Evolutionary conservation across 2,113 vertebrate genomes (phyloP).

Genomic region (Actenoides lindsayi): DNA sequence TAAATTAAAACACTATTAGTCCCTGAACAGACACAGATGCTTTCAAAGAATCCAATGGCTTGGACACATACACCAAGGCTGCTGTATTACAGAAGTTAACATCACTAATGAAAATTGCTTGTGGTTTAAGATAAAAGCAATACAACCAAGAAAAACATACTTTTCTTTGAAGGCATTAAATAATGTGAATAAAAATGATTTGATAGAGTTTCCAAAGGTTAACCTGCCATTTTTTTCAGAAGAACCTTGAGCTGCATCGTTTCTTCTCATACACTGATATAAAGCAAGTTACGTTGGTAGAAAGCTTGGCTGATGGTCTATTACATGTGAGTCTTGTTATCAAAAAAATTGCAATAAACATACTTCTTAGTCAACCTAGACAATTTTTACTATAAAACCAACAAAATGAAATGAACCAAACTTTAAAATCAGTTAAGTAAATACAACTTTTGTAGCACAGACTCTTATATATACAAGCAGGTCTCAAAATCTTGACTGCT

Average conservation of each 20-base stretch:
- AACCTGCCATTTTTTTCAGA: neutral
- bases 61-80: neutral
- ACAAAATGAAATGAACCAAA: neutral
- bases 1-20: neutral
- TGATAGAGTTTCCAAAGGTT: neutral
- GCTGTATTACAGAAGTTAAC: neutral
- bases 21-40: neutral
- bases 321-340: neutral
- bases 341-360: neutral
- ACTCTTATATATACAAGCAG: neutral
- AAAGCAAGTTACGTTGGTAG: neutral
- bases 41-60: neutral
- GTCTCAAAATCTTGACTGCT: neutral
- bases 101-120: neutral
- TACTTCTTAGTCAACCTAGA: neutral
- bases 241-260: neutral
- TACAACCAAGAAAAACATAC: neutral
- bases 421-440: neutral
- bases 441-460: neutral
- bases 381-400: neutral
- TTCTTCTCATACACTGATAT: neutral
- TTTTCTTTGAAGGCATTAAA: neutral
- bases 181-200: neutral
- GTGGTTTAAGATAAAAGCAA: neutral
- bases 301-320: neutral